A percentile compares a stretch with the other conserved stretches of the same genome.
Evolutionary conservation across 1,140 invertebrate species (phyloP).

Genomic region (Cyclargus thomasi): DNA sequence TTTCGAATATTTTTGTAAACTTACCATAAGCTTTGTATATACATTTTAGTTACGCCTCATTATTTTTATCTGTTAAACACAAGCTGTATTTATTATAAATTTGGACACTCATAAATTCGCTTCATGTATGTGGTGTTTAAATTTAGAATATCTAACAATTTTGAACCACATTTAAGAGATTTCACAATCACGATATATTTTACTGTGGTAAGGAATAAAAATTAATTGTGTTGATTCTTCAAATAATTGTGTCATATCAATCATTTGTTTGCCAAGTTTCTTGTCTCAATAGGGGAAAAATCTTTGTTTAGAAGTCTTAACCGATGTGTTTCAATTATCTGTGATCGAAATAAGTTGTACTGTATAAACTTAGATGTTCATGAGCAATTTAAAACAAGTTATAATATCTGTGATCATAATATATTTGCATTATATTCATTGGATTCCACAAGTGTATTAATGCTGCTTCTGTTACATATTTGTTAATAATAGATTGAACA

Average conservation of each 20-base stretch:
- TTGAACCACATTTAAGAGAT: too few relatives aligned
- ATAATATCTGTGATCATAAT: slow-evolving; percentile 18
- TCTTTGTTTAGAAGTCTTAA: not conserved
- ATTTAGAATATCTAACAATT: too few relatives aligned
- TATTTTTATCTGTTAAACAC: too few relatives aligned
- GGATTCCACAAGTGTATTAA: not conserved
- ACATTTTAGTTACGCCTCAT: not conserved
- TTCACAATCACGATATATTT: not conserved
- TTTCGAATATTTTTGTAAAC: slow-evolving; percentile 2
- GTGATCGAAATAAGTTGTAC: slow-evolving; percentile 36
- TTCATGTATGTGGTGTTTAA: too few relatives aligned
- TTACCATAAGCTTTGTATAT: slow-evolving; percentile 6
- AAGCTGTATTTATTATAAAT: too few relatives aligned
- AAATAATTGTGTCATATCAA: not conserved
- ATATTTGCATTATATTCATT: slow-evolving; percentile 4
- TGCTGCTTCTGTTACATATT: slow-evolving; percentile 9
- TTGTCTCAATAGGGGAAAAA: not conserved
- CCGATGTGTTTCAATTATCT: slow-evolving; percentile 31
- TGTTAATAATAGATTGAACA: slow-evolving; percentile 27
- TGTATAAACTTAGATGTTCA: not conserved
- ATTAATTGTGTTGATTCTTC: not conserved
- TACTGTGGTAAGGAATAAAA: not conserved
- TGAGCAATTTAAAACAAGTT: slow-evolving; percentile 20
- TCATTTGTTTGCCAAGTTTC: not conserved
- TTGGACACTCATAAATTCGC: too few relatives aligned